phyloP scores from a whole-genome alignment of 2,113 vertebrate genomes.

The Micromys minutus region DNA sequence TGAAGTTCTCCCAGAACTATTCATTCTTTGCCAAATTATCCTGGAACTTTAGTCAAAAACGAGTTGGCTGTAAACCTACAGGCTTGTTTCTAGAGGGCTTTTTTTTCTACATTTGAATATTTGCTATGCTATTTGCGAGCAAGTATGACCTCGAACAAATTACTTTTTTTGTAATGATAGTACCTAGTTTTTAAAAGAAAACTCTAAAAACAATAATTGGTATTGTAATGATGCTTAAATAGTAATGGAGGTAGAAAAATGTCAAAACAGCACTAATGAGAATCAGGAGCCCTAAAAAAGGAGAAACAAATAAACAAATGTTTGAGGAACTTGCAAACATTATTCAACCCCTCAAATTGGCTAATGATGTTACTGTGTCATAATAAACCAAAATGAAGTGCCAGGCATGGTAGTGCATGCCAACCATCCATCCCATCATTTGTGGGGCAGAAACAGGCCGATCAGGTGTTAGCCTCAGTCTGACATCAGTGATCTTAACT shows the following conservation, averaged over 20 bases:
- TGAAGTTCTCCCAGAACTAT: background rate
- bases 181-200: slow-evolving; percentile 24
- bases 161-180: slow-evolving; percentile 8
- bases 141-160: slow-evolving; percentile 6
- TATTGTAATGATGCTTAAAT: slow-evolving; percentile 36
- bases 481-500: background rate
- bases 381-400: background rate
- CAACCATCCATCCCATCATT: background rate
- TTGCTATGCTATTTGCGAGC: slow-evolving; percentile 34
- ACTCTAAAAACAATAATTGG: background rate
- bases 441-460: background rate
- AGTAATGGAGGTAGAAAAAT: slow-evolving; percentile 11
- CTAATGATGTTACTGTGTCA: background rate
- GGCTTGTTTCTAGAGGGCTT: slow-evolving; percentile 20
- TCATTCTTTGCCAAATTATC: background rate
- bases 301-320: slow-evolving; percentile 41
- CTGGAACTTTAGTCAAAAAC: slow-evolving; percentile 20
- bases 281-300: slow-evolving; percentile 45
- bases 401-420: background rate
- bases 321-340: slow-evolving; percentile 41
- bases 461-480: background rate
- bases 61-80: slow-evolving; percentile 12
- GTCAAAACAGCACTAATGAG: background rate
- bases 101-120: slow-evolving; percentile 9
- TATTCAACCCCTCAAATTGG: background rate